Evolutionary conservation across 2,113 vertebrate genomes (phyloP), one percentile per base, ranked within the genome.

Genomic region (Silurus glanis): DNA sequence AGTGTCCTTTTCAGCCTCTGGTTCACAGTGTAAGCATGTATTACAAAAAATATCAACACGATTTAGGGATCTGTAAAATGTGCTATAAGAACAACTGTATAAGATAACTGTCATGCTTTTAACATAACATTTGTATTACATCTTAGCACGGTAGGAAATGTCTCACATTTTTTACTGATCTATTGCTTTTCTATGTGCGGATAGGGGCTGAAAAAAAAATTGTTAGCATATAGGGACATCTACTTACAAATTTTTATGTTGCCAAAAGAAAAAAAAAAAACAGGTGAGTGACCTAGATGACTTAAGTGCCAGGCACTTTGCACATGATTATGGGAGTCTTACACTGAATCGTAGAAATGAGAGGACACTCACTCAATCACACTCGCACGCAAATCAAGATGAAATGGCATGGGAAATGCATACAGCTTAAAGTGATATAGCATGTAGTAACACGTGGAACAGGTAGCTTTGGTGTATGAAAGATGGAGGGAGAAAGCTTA

Each of bases 21-120:
- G 66, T 21, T 71, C 56, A 80, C 37, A 59, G 12, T 72, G 37
- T 59, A 23, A 88, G 62, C 75, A 85, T 62, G 53, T 84, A 45
- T 71, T 69, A 82, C 58, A 71, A 83, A 90, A 84, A 93, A 93
- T 93, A 90, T 90, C 92, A 92, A 90, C 91, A 85, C 87, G 90
- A 91, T 91, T 91, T 84, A 47, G 25, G 86, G 85, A 90, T 21
- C n/a, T 51, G 53, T 75, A 79, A 79, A 58, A 59, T 86, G 85
- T 85, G 67, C 85, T 86, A 86, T 88, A 85, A 59, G 62, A 81
- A 89, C 89, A 86, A 12, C 62, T 80, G 62, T 45, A 69, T 74
- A 83, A 84, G 89, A 86, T 53, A 87, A 47, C 25, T 16, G 51
- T 51, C 21, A 47, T 51, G 45, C 21, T 82, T 49, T 62, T 62